phyloP scores from a whole-genome alignment of 2,113 vertebrate genomes.

The Noctilio leporinus region DNA sequence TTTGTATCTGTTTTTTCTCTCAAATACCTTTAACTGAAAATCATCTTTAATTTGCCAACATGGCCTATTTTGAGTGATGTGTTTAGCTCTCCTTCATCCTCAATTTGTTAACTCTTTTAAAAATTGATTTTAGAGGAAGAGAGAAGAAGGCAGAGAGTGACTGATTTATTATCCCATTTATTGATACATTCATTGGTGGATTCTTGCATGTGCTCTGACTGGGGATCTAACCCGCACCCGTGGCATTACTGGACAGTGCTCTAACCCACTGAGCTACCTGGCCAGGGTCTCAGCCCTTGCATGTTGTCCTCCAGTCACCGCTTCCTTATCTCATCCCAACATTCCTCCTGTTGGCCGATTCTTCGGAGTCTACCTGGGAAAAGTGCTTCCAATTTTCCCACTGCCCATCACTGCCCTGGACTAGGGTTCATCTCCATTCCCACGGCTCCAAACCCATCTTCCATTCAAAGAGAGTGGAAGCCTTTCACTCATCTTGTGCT shows the following conservation, averaged over 20 bases:
- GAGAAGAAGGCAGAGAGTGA: too few species aligned
- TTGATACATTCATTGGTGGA: too few species aligned
- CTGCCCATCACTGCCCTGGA: neutral
- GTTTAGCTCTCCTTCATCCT: neutral
- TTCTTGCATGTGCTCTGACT: too few species aligned
- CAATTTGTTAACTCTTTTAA: neutral
- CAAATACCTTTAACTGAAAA: neutral
- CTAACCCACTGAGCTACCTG: too few species aligned
- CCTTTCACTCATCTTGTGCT: neutral
- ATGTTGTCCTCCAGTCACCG: neutral
- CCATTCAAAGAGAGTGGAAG: neutral
- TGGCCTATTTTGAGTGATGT: neutral
- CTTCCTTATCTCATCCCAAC: neutral
- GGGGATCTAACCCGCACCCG: too few species aligned
- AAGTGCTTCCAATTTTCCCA: neutral
- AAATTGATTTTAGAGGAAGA: too few species aligned
- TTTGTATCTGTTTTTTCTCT: neutral
- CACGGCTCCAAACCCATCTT: neutral
- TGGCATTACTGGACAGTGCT: too few species aligned
- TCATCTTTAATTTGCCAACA: neutral
- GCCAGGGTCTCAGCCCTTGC: neutral
- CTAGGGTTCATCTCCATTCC: neutral
- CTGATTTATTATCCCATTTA: too few species aligned
- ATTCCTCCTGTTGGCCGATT: neutral
- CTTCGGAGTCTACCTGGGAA: neutral